These are phyloP conservation scores for Notolepis coatsorum DNA, from an alignment of 2,797 vertebrate species.

Conservation along the genomic window DNA sequence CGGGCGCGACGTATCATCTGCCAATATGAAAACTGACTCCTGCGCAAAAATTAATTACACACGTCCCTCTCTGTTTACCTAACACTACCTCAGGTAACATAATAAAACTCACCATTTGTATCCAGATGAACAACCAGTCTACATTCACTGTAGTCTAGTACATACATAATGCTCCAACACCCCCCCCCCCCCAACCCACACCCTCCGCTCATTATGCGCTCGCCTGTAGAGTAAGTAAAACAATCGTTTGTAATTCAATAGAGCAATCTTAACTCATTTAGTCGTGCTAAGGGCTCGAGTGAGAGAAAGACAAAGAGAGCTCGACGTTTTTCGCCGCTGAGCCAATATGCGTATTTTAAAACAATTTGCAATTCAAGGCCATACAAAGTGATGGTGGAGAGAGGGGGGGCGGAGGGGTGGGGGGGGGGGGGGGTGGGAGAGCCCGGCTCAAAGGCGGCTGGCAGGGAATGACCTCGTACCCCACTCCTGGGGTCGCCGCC, in stretches of 20 bases:
- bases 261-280: constrained; percentile 95
- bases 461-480: constrained; percentile 77
- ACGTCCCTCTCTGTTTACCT: constrained; percentile 43
- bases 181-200: constrained; percentile 51
- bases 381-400: constrained; percentile 76
- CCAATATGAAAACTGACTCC: constrained; percentile 47
- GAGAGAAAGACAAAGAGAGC: constrained; percentile 92
- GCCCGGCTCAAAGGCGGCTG: constrained; percentile 76
- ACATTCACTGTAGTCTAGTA: constrained; percentile 29
- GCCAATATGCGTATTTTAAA: constrained; percentile 94
- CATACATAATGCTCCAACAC: constrained; percentile 40
- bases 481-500: constrained; percentile 79
- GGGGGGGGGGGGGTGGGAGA: constrained; percentile 32
- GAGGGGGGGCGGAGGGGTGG: neutral
- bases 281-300: constrained; percentile 92
- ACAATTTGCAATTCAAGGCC: constrained; percentile 94
- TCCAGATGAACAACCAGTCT: constrained; percentile 49
- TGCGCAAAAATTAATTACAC: constrained; percentile 47
- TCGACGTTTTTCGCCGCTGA: constrained; percentile 81
- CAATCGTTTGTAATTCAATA: constrained; percentile 93
- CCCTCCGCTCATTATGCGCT: constrained; percentile 74
- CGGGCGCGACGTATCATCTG: constrained; percentile 37
- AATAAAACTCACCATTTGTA: constrained; percentile 67
- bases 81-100: constrained; percentile 60
- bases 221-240: constrained; percentile 71